Evolutionary conservation across 2,113 vertebrate genomes (phyloP).

Genomic region (Ploceus nigricollis): DNA sequence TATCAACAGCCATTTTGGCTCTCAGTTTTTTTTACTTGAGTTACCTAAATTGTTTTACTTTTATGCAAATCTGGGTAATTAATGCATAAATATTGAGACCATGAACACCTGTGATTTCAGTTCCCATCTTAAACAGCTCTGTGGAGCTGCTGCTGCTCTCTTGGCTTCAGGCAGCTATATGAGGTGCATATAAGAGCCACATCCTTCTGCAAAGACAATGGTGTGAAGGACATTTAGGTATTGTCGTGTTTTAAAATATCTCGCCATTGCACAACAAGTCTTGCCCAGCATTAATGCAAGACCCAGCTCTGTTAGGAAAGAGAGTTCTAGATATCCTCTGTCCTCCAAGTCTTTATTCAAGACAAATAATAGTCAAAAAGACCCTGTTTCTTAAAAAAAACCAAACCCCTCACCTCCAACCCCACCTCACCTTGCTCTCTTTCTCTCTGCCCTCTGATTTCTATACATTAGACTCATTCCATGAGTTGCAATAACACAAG

Average conservation of each 20-base stretch:
- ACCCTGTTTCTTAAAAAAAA: not conserved
- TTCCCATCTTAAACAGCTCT: not conserved
- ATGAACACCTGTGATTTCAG: not conserved
- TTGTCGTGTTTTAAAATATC: not conserved
- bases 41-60: not conserved
- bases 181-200: not conserved
- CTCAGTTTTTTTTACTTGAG: not conserved
- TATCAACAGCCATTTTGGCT: not conserved
- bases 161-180: not conserved
- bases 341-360: not conserved
- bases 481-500: not conserved
- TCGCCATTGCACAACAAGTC: rapidly evolving
- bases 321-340: not conserved
- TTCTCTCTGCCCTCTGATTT: not conserved
- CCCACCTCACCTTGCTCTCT: not conserved
- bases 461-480: not conserved
- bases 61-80: slow-evolving; percentile 1
- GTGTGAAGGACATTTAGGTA: not conserved
- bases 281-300: not conserved
- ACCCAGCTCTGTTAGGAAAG: not conserved
- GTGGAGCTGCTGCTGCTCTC: not conserved
- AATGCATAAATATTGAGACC: not conserved
- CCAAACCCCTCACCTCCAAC: too few relatives aligned
- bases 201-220: not conserved
- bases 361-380: not conserved